phyloP scores from a whole-genome alignment of 2,888 invertebrate species.

The Suillia variegata region DNA sequence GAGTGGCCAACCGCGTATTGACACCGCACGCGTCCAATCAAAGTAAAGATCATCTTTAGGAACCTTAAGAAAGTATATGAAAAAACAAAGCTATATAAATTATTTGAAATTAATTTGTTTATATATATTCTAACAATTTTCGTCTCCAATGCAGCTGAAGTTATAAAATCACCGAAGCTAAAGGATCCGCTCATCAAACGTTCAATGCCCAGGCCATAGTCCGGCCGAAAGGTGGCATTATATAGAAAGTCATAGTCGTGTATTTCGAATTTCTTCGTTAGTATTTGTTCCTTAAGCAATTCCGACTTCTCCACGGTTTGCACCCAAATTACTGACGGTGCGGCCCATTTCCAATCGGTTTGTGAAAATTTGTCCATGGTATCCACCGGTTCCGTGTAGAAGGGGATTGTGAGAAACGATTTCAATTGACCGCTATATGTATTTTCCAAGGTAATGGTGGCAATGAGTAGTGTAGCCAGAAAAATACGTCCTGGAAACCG shows the following conservation, averaged over 20 bases:
- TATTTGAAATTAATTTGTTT: not conserved
- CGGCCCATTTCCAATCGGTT: constrained; percentile 54
- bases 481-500: constrained; percentile 49
- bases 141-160: constrained; percentile 41
- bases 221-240: constrained; percentile 46
- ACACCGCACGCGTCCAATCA: constrained; percentile 55
- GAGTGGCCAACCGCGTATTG: constrained; percentile 55
- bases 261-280: constrained; percentile 47
- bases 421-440: constrained; percentile 58
- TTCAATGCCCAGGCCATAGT: constrained; percentile 55
- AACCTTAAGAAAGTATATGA: constrained; percentile 36
- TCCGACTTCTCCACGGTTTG: constrained; percentile 47
- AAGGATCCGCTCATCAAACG: constrained; percentile 48
- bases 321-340: constrained; percentile 55
- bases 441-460: constrained; percentile 56
- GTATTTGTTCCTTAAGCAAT: constrained; percentile 46
- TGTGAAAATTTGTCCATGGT: constrained; percentile 50
- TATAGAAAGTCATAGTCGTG: constrained; percentile 46
- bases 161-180: constrained; percentile 50
- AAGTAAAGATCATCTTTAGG: constrained; percentile 53
- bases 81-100: not conserved
- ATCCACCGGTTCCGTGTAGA: constrained; percentile 50
- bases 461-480: constrained; percentile 47
- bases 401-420: constrained; percentile 53
- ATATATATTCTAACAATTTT: constrained; percentile 51